Evolutionary conservation across 2,888 invertebrate species (phyloP), one percentile per base, ranked within the genome.

Genomic region (Ennomos fuscantarius): DNA sequence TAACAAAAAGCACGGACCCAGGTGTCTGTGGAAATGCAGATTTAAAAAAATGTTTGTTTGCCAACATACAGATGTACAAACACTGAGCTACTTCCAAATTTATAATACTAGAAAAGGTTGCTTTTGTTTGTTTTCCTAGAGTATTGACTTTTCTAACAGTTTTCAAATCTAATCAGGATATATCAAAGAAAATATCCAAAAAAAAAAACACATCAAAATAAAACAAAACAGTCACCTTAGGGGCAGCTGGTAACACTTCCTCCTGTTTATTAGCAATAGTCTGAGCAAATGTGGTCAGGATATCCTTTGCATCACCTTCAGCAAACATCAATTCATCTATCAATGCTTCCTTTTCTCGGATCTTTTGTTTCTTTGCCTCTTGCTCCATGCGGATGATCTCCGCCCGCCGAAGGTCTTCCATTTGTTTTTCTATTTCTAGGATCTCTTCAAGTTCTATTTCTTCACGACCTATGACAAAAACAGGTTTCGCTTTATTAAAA

Each of bases 281-380:
- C 52, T 95, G 94, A 0, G 95, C 95, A 84, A 97, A 98, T 9
- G 95, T 95, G 63, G 95, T 96, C 0, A 99, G 89, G 71, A 99
- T 98, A 68, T 96, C 96, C 69, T 96, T 95, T 0, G 99, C 99
- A 81, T 98, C 96, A 9, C 95, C 96, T 68, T 97, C 96, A 0
- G 98, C 97, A 81, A 97, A 97, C 96, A 98, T 98, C 36, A 99
- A 92, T 81, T 99, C 98, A 85, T 99, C 98, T 58, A 99, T 98
- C 6, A 99, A 88, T 0, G 97, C 97, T 81, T 99, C 97, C 71
- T 97, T 98, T 67, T 97, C 96, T 36, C 96, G 94, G 13, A 96
- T 95, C 83, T 97, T 97, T 66, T 96, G 96, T 76, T 95, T 95
- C 73, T 97, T 97, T 0, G 95, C 94, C 81, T 96, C 94, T 87